phyloP scores from a whole-genome alignment of 2,113 vertebrate genomes.

The Etheostoma spectabile region DNA sequence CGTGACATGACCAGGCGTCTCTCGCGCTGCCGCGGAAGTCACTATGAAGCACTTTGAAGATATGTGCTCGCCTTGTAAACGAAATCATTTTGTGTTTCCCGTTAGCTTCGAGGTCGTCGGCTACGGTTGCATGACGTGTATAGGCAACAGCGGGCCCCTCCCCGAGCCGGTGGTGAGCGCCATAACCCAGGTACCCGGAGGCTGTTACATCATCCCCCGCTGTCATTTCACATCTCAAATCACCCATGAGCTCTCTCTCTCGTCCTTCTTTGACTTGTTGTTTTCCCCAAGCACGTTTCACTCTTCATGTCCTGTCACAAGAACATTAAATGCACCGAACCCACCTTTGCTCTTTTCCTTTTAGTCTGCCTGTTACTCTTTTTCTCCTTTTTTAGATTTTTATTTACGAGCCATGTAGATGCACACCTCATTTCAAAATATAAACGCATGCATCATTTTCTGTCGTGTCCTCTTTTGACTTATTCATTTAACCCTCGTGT shows the following conservation, averaged over 20 bases:
- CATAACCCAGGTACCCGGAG: constrained; percentile 88
- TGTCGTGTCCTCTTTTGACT: background rate
- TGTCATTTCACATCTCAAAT: background rate
- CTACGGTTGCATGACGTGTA: constrained; percentile 99
- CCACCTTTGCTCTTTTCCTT: background rate
- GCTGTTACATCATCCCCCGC: background rate
- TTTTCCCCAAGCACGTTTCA: background rate
- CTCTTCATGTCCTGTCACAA: background rate
- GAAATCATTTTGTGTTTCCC: constrained; percentile 2
- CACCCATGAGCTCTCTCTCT: background rate
- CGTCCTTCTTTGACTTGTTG: background rate
- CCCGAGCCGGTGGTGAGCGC: constrained; percentile 94
- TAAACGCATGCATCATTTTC: background rate
- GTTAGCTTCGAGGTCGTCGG: constrained; percentile 96
- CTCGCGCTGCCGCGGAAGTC: background rate
- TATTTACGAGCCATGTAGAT: background rate
- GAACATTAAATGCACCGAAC: background rate
- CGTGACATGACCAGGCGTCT: background rate
- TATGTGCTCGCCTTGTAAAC: background rate
- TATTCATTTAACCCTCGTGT: too few relatives aligned
- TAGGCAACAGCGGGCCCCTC: constrained; percentile 97
- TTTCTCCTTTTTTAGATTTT: background rate
- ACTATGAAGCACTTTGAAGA: background rate
- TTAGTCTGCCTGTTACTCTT: background rate
- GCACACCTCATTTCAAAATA: background rate